A percentile compares a stretch with the other conserved stretches of the same genome.
phyloP scores from a whole-genome alignment of 2,113 vertebrate species.

The Phalacrocorax carbo region DNA sequence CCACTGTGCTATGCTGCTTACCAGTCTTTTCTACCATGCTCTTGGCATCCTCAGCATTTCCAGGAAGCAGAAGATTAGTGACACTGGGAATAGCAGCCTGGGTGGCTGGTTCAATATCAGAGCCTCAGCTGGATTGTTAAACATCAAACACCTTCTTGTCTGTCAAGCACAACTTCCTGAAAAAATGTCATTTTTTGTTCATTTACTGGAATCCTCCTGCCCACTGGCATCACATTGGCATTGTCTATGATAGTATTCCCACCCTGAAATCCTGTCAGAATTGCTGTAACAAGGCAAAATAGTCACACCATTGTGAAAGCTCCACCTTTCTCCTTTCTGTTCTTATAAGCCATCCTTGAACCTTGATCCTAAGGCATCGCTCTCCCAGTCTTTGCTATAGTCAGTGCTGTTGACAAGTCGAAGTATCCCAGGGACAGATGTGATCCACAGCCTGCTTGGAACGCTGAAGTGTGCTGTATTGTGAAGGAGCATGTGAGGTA shows the following conservation, averaged over 20 bases:
- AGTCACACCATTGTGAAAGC: neutral
- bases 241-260: neutral
- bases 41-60: neutral
- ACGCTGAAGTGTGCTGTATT: neutral
- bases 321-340: neutral
- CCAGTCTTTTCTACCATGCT: neutral
- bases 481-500: neutral
- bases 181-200: neutral
- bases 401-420: neutral
- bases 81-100: neutral
- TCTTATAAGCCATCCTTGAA: neutral
- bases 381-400: neutral
- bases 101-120: neutral
- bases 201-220: neutral
- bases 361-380: neutral
- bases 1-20: neutral
- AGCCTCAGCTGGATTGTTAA: neutral
- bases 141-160: neutral
- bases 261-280: neutral
- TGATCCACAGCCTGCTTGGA: neutral
- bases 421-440: neutral
- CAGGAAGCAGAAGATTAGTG: neutral
- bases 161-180: neutral
- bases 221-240: neutral
- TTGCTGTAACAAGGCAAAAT: neutral